Base-by-base conservation (phyloP, 2,797 vertebrate species). In the Peromyscus attwateri region DNA sequence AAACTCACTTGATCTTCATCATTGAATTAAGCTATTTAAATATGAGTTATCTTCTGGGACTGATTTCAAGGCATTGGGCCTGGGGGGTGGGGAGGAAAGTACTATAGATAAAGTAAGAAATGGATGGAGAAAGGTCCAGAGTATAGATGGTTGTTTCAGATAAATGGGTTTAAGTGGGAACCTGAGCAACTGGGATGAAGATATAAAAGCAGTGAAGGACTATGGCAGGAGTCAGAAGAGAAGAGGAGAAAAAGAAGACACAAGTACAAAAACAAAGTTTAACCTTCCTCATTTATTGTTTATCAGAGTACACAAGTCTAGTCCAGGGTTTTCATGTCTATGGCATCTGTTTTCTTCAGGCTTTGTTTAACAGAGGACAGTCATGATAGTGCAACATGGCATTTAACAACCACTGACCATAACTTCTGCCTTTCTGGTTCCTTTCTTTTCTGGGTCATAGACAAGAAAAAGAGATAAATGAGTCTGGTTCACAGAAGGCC, bases 21-120 rank as follows among this genome's bases (percentile, higher is more conserved):
- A 64, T 77, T 49, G 88, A 91, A 85, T 95, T 95, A 85, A 88
- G 66, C 66, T 87, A 91, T 94, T 16, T 91, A 88, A 92, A 25
- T 64, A 85, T 89, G 43, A 66, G 10, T 91, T 95, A 83, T 82
- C 94, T 96, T 96, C 31, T 92, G 66, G 95, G 19, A 95, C 89
- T 34, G 73, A 8, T 92, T 94, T 87, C 40, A 95, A 96, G 29
- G n/a, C 17, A 43, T 60, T 92, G 31, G 91, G 31, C 57, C 29
- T 43, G 23, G 23, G 13, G 21, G 83, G 71, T 84, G 4, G 34
- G 87, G 60, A 85, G 7, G 31, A 75, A 60, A 87, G 57, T 17
- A 75, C 25, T 73, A 73, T 64, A 96, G n/a, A 46, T 75, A 31
- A 84, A n/a, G 25, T 83, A 40, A 93, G 64, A 93, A 93, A 95